These are phyloP conservation scores for Chaetodon trifascialis DNA, from an alignment of 2,113 vertebrate genomes.

Conservation along the genomic window DNA sequence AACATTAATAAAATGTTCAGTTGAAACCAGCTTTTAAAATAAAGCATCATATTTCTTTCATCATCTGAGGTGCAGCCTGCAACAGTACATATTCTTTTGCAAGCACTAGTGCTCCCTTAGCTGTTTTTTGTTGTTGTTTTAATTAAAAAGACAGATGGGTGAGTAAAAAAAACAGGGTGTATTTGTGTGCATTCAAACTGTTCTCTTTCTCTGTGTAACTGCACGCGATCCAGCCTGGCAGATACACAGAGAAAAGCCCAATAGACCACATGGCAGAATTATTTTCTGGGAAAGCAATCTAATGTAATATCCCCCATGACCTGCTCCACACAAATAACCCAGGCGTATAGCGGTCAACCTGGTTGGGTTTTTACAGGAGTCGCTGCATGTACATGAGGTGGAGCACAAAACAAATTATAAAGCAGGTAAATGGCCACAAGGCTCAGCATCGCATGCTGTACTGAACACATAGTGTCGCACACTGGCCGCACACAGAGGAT, in stretches of 20 bases:
- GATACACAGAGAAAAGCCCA: slow-evolving; percentile 70
- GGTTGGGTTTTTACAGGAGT: slow-evolving; percentile 74
- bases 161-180: slow-evolving; percentile 63
- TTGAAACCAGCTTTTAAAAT: slow-evolving; percentile 50
- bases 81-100: slow-evolving; percentile 39
- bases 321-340: slow-evolving; percentile 76
- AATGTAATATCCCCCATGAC: slow-evolving; percentile 83
- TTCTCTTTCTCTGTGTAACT: slow-evolving; percentile 61
- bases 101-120: slow-evolving; percentile 42
- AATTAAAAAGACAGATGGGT: slow-evolving; percentile 80
- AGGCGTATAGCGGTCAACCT: slow-evolving; percentile 71
- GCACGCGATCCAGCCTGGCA: slow-evolving; percentile 68
- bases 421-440: slow-evolving; percentile 70
- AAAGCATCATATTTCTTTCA: slow-evolving; percentile 44
- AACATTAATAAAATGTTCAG: slow-evolving; percentile 28
- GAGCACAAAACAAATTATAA: slow-evolving; percentile 81
- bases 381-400: slow-evolving; percentile 74
- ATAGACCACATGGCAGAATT: slow-evolving; percentile 78
- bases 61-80: slow-evolving; percentile 28
- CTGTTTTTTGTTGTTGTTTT: slow-evolving; percentile 70
- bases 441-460: slow-evolving; percentile 26
- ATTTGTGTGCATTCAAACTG: slow-evolving; percentile 66
- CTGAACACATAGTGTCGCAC: slow-evolving; percentile 29
- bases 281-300: slow-evolving; percentile 86
- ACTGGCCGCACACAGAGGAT: slow-evolving; percentile 29